A percentile compares a stretch with the other conserved stretches of the same genome.
These are phyloP conservation scores for Diogma glabrata DNA, from an alignment of 2,888 invertebrate genomes.

Conservation along the genomic window DNA sequence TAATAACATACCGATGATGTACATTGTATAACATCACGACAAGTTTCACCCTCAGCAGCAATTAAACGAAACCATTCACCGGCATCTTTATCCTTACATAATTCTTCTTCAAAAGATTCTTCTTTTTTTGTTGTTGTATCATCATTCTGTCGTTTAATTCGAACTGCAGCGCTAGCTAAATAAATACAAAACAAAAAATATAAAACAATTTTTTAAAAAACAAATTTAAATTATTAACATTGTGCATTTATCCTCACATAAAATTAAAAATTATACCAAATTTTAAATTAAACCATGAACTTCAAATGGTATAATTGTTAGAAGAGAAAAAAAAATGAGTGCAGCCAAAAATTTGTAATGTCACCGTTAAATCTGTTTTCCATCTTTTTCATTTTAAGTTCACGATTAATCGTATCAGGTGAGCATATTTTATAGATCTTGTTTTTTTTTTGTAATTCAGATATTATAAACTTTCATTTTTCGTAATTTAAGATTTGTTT, in stretches of 20 bases:
- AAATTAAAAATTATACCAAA: background rate
- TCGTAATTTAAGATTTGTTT: too few species aligned
- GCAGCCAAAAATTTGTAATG: too few species aligned
- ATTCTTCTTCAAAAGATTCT: conserved; percentile 76
- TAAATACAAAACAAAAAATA: conserved; percentile 31
- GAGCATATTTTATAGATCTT: too few species aligned
- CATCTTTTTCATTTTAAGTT: too few species aligned
- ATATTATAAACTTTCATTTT: too few species aligned
- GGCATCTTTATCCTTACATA: conserved; percentile 90
- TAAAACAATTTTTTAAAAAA: conserved; percentile 7
- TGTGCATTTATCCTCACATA: conserved; percentile 4
- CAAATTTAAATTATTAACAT: conserved; percentile 10
- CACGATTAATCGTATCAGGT: too few species aligned
- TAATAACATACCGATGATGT: conserved; percentile 67
- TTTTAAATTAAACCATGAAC: too few species aligned
- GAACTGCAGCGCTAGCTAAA: conserved; percentile 38
- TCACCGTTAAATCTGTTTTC: too few species aligned
- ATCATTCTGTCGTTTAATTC: conserved; percentile 58
- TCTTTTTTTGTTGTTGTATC: conserved; percentile 58
- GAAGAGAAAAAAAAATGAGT: too few species aligned
- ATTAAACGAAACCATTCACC: conserved; percentile 91
- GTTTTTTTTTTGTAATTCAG: too few species aligned
- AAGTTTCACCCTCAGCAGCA: conserved; percentile 81
- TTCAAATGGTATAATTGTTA: too few species aligned
- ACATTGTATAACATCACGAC: conserved; percentile 91